Percentiles rank a stretch among this genome's conserved stretches.
These are phyloP conservation scores for Pterocles gutturalis DNA, from an alignment of 2,113 vertebrate genomes.

Conservation along the genomic window DNA sequence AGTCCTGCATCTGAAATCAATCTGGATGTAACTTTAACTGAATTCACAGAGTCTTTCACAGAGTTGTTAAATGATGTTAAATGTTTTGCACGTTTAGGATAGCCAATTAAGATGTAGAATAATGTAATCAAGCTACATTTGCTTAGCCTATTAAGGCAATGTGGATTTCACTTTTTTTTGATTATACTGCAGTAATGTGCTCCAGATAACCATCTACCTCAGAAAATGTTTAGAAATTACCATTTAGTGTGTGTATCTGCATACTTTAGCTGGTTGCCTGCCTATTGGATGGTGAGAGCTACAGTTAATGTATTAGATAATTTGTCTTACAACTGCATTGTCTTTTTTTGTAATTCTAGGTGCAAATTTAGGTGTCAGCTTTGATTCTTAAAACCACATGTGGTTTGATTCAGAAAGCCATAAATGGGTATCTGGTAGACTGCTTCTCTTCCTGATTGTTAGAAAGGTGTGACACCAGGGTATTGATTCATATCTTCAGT, in stretches of 20 bases:
- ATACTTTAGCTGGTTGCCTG: background rate
- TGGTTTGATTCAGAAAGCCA: conserved; percentile 23
- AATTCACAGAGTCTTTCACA: background rate
- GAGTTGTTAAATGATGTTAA: background rate
- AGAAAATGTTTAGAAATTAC: background rate
- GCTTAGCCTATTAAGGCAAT: background rate
- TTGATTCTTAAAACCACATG: conserved; percentile 1
- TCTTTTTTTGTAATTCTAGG: background rate
- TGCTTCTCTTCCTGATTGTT: background rate
- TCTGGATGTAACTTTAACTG: background rate
- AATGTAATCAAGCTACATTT: background rate
- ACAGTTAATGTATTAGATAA: background rate
- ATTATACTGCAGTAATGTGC: background rate
- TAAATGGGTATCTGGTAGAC: background rate
- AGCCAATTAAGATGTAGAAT: background rate
- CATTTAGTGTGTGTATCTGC: background rate
- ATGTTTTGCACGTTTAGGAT: background rate
- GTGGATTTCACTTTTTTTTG: background rate
- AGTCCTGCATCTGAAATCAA: background rate
- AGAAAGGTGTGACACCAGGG: background rate
- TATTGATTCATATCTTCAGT: background rate
- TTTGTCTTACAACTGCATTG: background rate
- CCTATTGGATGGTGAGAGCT: background rate
- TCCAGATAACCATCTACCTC: background rate
- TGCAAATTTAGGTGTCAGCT: background rate